Conservation (phyloP, 2,113 vertebrate species). For the Salminus brasiliensis region DNA sequence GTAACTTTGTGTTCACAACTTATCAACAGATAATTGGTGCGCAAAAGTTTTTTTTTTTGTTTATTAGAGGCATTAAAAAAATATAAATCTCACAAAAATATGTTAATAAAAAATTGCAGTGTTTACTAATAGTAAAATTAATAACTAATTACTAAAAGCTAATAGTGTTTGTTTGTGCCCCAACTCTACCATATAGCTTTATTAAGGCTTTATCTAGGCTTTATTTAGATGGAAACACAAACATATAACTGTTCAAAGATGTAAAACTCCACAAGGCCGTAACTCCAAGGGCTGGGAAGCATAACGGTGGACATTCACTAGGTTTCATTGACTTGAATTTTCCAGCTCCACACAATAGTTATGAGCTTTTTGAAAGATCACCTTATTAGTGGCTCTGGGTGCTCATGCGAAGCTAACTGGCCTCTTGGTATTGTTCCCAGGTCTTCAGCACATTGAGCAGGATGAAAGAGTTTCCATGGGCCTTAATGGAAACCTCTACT, state of each 20-base stretch:
- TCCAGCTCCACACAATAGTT: background rate
- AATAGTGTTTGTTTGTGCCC: too few relatives aligned
- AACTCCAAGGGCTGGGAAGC: background rate
- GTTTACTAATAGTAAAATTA: too few relatives aligned
- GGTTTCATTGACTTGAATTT: background rate
- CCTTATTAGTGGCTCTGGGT: constrained; percentile 1
- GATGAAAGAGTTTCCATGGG: constrained; percentile 91
- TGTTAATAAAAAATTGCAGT: too few relatives aligned
- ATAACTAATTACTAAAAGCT: too few relatives aligned
- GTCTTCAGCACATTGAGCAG: constrained; percentile 86
- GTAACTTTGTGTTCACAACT: too few relatives aligned
- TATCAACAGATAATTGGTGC: too few relatives aligned
- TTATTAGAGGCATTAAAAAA: too few relatives aligned
- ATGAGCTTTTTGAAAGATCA: constrained; percentile 10
- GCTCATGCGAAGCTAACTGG: constrained; percentile 21
- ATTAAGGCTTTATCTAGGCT: too few relatives aligned
- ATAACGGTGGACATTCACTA: background rate
- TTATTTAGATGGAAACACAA: too few relatives aligned
- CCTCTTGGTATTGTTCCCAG: constrained; percentile 68
- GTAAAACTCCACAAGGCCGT: background rate
- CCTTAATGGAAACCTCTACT: constrained; percentile 89
- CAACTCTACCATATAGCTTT: too few relatives aligned
- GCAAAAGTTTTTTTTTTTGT: too few relatives aligned
- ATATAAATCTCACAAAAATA: too few relatives aligned
- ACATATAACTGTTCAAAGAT: background rate